Conservation (phyloP, 1,140 invertebrate species). For the Leptinotarsa lineolata region DNA sequence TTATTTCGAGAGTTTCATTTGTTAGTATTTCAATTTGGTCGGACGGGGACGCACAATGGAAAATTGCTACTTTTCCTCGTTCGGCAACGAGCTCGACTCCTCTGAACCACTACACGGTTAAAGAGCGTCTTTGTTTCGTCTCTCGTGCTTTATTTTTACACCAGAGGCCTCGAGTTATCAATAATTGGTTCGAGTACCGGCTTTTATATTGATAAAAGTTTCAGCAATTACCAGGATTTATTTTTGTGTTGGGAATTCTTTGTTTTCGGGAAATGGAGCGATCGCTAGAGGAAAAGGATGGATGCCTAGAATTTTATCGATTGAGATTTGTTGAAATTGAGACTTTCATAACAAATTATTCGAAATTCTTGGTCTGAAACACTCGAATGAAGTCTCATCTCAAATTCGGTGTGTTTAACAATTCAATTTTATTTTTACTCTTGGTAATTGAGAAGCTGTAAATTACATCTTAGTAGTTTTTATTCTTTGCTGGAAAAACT, state of each 20-base stretch:
- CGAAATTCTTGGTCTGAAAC: too few species aligned
- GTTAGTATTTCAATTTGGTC: slow-evolving; percentile 50
- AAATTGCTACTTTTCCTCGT: slow-evolving; percentile 27
- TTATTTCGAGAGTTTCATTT: slow-evolving; percentile 46
- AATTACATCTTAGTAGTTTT: too few species aligned
- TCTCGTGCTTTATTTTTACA: slow-evolving; percentile 47
- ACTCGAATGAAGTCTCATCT: too few species aligned
- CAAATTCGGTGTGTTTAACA: too few species aligned
- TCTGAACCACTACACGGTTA: slow-evolving; percentile 36
- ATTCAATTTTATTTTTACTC: too few species aligned
- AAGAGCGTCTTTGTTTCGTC: slow-evolving; percentile 42
- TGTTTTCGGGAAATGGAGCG: slow-evolving; percentile 15
- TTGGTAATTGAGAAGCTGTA: too few species aligned
- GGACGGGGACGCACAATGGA: slow-evolving; percentile 27
- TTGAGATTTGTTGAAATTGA: too few species aligned
- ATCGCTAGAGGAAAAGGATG: background rate
- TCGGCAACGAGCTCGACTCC: slow-evolving; percentile 22
- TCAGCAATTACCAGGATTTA: slow-evolving; percentile 36
- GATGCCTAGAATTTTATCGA: background rate
- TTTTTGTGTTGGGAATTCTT: slow-evolving; percentile 29
- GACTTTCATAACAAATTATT: too few species aligned
- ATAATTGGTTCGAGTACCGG: slow-evolving; percentile 42
- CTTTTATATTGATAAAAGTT: slow-evolving; percentile 33
- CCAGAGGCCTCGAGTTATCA: slow-evolving; percentile 45
- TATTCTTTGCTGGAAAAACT: too few species aligned